phyloP scores from a whole-genome alignment of 2,888 invertebrate genomes.

The Esperia sulphurella region DNA sequence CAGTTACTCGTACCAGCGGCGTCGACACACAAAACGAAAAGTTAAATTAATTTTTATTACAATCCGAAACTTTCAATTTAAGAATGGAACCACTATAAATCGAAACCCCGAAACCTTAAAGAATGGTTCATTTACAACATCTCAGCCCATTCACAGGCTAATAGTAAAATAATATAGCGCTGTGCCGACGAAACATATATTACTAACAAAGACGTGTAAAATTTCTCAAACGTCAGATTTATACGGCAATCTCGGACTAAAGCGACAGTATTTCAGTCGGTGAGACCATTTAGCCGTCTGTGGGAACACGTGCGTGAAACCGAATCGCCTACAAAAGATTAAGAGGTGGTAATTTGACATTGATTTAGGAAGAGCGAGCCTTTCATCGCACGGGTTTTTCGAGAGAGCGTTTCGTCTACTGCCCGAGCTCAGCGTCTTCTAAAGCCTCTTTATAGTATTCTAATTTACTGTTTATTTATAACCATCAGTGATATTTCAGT shows the following conservation, averaged over 20 bases:
- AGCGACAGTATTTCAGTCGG: constrained; percentile 53
- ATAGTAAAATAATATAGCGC: constrained; percentile 62
- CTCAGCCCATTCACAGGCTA: constrained; percentile 50
- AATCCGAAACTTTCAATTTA: constrained; percentile 1
- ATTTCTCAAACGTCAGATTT: constrained; percentile 71
- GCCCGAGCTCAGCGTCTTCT: constrained; percentile 19
- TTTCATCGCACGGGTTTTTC: constrained; percentile 63
- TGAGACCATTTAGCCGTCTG: constrained; percentile 37
- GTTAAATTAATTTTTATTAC: constrained; percentile 26
- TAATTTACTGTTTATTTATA: constrained; percentile 46
- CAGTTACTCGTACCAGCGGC: too few relatives aligned
- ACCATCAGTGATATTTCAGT: too few relatives aligned
- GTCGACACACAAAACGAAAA: constrained; percentile 18
- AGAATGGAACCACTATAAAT: constrained; percentile 47
- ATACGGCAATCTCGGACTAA: constrained; percentile 50
- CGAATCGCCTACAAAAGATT: constrained; percentile 72
- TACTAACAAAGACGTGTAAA: constrained; percentile 66
- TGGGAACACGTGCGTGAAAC: constrained; percentile 70
- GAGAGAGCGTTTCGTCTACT: constrained; percentile 51
- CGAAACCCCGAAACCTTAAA: constrained; percentile 43
- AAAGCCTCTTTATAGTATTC: constrained; percentile 42
- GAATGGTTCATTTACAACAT: constrained; percentile 61
- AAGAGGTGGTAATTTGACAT: constrained; percentile 77
- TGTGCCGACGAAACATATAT: constrained; percentile 51
- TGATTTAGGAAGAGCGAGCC: constrained; percentile 68